phyloP scores from a whole-genome alignment of 2,888 invertebrate species.

The Pardosa pseudoannulata region DNA sequence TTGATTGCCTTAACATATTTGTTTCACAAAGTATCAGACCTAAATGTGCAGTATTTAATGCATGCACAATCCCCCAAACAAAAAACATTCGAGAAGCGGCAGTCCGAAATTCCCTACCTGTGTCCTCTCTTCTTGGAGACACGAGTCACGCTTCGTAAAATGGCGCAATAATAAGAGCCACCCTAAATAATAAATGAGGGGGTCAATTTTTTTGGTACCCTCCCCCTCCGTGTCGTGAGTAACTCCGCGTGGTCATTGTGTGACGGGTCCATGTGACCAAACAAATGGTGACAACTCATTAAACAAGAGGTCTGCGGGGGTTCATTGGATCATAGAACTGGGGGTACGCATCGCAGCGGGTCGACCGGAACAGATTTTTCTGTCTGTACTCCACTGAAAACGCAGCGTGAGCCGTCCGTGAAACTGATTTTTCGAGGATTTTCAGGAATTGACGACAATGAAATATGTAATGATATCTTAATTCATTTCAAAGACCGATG shows the following conservation, averaged over 20 bases:
- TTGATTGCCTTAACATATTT: no score
- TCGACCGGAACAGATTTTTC: slow-evolving; percentile 1
- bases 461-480: no score
- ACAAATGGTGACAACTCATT: slow-evolving; percentile 71
- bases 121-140: slow-evolving; percentile 15
- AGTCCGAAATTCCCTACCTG: slow-evolving; percentile 7
- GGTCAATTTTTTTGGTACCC: slow-evolving; percentile 10
- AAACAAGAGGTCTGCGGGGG: slow-evolving; percentile 51
- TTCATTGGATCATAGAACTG: slow-evolving; percentile 23
- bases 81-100: not conserved
- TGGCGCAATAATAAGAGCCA: slow-evolving; percentile 65
- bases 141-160: slow-evolving; percentile 45
- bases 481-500: no score
- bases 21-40: no score
- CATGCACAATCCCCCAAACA: not conserved
- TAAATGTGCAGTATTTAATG: no score
- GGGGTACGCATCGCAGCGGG: slow-evolving; percentile 22
- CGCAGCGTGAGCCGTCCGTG: not conserved
- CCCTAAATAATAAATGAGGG: slow-evolving; percentile 60
- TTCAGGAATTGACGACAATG: no score
- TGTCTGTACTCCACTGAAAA: not conserved
- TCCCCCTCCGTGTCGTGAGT: slow-evolving; percentile 38
- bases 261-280: slow-evolving; percentile 56
- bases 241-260: slow-evolving; percentile 35
- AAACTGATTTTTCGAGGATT: no score